Base-by-base conservation (phyloP, 2,888 invertebrate genomes). In the Leptopilina syphax region DNA sequence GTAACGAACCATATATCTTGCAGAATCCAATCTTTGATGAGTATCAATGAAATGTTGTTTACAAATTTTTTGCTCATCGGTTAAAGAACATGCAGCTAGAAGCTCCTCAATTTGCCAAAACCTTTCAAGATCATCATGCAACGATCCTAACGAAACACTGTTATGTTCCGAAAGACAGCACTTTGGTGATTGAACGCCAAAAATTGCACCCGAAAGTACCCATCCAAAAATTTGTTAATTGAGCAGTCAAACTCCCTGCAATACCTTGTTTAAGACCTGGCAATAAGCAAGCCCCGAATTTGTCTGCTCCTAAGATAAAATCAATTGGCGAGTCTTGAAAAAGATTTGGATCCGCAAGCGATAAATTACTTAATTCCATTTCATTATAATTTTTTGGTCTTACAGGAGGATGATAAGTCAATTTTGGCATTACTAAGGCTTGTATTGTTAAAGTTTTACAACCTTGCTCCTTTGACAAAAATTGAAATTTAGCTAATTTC, bases 191-290 rank as follows among this genome's bases (percentile, higher is more conserved):
- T 27, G 27, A 27, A 27, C 44, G 10, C 9, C 2, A 50, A 4
- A 27, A 66, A 66, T 12, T 24, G 0, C 4, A 18, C 66, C 66
- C 1, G 27, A 41, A 13, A 66, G 34, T 54, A 54, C 13, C 66
- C 34, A 77, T 27, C 66, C 77, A 77, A 77, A 44, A 18, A 77
- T 70, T 70, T n/a, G 63, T 68, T 12, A 44, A 34, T 68, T 78
- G 68, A 7, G 78, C 78, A 4, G 63, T 18, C 8, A 70, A 47
- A 10, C 12, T 9, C 1, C 12, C 24, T 5, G 12, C 3, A 2
- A 54, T 54, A 4, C 41, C 18, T 12, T 34, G 27, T 24, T 77
- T 24, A 1, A 66, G n/a, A 18, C 66, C 77, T 13, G 50, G 47
- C 0, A 66, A 13, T 27, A 77, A 54, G 54, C 65, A 18, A 10